phyloP scores from a whole-genome alignment of 2,113 vertebrate species.

The Anser cygnoides region DNA sequence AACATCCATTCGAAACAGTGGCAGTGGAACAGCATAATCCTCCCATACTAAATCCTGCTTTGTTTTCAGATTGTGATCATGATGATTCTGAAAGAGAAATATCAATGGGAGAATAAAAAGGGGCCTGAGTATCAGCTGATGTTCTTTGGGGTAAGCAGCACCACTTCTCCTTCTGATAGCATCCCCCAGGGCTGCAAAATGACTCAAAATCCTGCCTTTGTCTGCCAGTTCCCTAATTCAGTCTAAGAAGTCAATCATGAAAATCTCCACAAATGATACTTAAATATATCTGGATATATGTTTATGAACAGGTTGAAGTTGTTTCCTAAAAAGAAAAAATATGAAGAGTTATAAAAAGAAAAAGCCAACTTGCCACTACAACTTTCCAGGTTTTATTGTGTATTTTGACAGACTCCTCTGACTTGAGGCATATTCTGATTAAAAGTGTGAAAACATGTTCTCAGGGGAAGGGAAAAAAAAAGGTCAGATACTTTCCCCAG shows the following conservation, averaged over 20 bases:
- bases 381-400: neutral
- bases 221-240: neutral
- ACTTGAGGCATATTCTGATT: slow-evolving; percentile 7
- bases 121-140: neutral
- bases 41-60: neutral
- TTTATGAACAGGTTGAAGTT: neutral
- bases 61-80: neutral
- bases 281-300: neutral
- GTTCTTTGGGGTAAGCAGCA: neutral
- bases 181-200: neutral
- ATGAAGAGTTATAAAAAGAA: neutral
- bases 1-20: neutral
- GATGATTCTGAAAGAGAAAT: neutral
- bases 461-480: neutral
- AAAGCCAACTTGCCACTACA: neutral
- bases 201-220: neutral
- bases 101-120: neutral
- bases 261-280: neutral
- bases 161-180: neutral
- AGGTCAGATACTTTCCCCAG: neutral
- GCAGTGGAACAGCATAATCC: slow-evolving; percentile 1
- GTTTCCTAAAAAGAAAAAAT: neutral
- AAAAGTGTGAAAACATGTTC: slow-evolving; percentile 14
- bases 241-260: neutral
- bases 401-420: neutral